Base-by-base conservation (phyloP, 2,113 vertebrate species). In the Thymallus thymallus region DNA sequence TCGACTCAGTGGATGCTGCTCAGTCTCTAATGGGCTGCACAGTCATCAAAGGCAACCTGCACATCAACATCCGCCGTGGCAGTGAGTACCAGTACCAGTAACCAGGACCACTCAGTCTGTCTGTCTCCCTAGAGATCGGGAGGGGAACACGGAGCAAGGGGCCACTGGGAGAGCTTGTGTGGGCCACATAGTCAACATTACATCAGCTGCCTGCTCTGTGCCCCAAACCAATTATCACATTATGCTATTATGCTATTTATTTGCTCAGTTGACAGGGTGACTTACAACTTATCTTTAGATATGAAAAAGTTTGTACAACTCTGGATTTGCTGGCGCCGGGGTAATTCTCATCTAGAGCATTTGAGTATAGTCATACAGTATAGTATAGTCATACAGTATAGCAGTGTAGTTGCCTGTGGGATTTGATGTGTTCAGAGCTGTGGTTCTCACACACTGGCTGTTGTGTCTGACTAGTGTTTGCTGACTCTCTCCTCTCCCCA, bases 41-140 rank as follows among this genome's bases (percentile, higher is more conserved):
- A 0, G 92, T 97, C 83, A 95, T 98, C 80, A 95, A 92, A 72
- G 97, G 97, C 77, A 97, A 97, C 81, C 87, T 99, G 87, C 93
- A 96, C 80, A 98, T 99, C 86, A 98, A 99, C 87, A 98, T 99
- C 86, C 96, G 98, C 0, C 92, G 94, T 56, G 98, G 98, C 87
- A 98, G 97, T 99, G 86, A 97, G 98, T 98, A 80, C 26, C 18
- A 66, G 18, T n/a, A 4, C 35, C 20, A 35, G 5, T 32, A 58
- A 3, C 46, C 32, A 62, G 23, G 63, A 51, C 69, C 20, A 2
- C n/a, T n/a, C 55, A 6, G 7, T 9, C 13, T 41, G 22, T 26
- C 26, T 30, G 26, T 32, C 48, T 60, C 55, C 14, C 26, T 10
- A 16, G 14, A 14, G 26, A 32, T 30, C 6, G 30, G 30, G 26